Base-by-base conservation (phyloP, 2,797 vertebrate species). In the Channa striata region DNA sequence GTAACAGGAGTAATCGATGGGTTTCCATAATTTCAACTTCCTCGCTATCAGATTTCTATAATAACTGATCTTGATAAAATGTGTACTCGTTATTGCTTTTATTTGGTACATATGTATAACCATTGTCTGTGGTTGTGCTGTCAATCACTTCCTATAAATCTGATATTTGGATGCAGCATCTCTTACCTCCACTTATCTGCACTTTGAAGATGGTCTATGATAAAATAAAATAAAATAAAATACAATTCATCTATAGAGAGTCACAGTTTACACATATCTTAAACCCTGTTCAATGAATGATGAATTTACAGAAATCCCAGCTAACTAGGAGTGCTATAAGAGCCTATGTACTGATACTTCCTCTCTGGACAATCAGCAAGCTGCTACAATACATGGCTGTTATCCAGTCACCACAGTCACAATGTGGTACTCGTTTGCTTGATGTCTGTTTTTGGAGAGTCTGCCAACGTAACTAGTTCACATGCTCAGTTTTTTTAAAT, bases 41-140 rank as follows among this genome's bases (percentile, higher is more conserved):
- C 25, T 60, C 12, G 16, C 1, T 33, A 48, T 58, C 40, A 25
- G 2, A 17, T 40, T 33, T 42, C 11, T 21, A 39, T 33, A 43
- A 58, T 61, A 46, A 30, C 11, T 19, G 19, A 56, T 67, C 37
- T 20, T 75, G 58, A 37, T 52, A 2, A 69, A 23, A n/a, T 70
- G 25, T 53, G 17, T 72, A 30, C 74, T 8, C 69, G 61, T 83
- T 90, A 89, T 87, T 91, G 87, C 82, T 89, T 83, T 47, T 25
- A 36, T 57, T 25, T 68, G 20, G 39, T 67, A 68, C 49, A 78
- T 40, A 48, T 14, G 21, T 48, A 42, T 46, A 68, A 13, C 9
- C 33, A 36, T n/a, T 6, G 65, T 76, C 39, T 46, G 4, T 33
- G 20, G 20, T 80, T 87, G 90, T 88, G 72, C 81, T 72, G 73